phyloP scores from a whole-genome alignment of 2,113 vertebrate species.

The Menura novaehollandiae region DNA sequence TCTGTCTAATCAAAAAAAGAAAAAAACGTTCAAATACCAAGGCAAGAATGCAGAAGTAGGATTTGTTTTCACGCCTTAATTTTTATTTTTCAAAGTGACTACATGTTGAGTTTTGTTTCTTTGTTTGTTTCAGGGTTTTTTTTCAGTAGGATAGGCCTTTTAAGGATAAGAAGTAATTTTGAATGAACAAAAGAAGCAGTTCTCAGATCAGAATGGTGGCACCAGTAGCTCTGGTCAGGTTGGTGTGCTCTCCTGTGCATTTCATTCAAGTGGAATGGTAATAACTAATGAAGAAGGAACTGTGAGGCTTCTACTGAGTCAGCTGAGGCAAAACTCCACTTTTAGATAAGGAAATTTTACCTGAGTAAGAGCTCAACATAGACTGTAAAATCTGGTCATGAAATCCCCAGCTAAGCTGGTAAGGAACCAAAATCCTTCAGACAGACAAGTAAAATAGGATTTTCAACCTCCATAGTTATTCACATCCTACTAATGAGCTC shows the following conservation, averaged over 20 bases:
- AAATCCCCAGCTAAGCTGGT: constrained; percentile 42
- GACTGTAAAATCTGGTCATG: neutral
- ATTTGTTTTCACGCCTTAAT: neutral
- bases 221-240: neutral
- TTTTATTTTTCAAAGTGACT: neutral
- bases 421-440: constrained; percentile 55
- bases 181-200: neutral
- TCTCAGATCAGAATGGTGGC: neutral
- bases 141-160: neutral
- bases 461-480: constrained; percentile 24
- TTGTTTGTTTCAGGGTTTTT: neutral
- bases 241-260: neutral
- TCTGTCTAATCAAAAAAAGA: neutral
- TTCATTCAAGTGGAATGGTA: neutral
- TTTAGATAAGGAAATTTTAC: constrained; percentile 16
- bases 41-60: neutral
- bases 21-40: neutral
- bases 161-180: neutral
- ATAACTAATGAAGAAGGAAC: neutral
- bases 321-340: neutral
- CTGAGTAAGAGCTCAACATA: neutral
- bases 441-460: constrained; percentile 60
- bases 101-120: accelerated
- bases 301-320: neutral
- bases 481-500: constrained; percentile 18